A percentile compares a stretch with the other conserved stretches of the same genome.
These are phyloP conservation scores for Tortricodes alternella DNA, from an alignment of 2,888 invertebrate species.

Conservation along the genomic window DNA sequence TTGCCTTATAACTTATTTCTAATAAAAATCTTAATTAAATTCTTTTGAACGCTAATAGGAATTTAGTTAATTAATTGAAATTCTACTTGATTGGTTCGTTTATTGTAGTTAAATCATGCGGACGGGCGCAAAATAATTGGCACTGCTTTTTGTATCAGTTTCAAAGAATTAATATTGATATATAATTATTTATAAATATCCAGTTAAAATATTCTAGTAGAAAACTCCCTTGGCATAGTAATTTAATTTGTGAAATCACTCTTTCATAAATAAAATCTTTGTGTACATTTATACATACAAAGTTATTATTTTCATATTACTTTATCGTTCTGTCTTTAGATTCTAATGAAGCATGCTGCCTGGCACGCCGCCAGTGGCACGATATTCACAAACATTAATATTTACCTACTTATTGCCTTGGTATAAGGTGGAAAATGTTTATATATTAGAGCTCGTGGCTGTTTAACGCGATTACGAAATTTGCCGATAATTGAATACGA, in stretches of 20 bases:
- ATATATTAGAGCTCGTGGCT: no score
- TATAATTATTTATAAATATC: no score
- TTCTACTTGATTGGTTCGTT: conserved; percentile 4
- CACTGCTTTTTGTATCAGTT: neutral
- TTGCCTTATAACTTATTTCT: neutral
- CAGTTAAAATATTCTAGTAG: no score
- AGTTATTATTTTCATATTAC: no score
- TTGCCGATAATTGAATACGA: conserved; percentile 13
- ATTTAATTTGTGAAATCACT: no score
- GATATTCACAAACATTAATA: no score
- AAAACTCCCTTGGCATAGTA: no score
- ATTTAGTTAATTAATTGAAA: conserved; percentile 1
- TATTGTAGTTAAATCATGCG: conserved; percentile 1
- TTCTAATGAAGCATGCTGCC: neutral
- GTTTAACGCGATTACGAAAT: neutral
- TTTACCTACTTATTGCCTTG: no score
- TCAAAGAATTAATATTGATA: neutral
- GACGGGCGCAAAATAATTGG: conserved; percentile 6
- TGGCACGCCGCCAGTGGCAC: conserved; percentile 4
- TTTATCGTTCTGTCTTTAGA: no score
- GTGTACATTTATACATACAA: no score
- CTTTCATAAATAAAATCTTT: no score
- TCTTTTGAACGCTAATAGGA: conserved; percentile 2
- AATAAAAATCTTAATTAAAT: neutral
- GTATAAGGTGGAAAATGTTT: no score